These are phyloP conservation scores for Andrena hattorfiana DNA, from an alignment of 2,888 invertebrate species.

Conservation along the genomic window DNA sequence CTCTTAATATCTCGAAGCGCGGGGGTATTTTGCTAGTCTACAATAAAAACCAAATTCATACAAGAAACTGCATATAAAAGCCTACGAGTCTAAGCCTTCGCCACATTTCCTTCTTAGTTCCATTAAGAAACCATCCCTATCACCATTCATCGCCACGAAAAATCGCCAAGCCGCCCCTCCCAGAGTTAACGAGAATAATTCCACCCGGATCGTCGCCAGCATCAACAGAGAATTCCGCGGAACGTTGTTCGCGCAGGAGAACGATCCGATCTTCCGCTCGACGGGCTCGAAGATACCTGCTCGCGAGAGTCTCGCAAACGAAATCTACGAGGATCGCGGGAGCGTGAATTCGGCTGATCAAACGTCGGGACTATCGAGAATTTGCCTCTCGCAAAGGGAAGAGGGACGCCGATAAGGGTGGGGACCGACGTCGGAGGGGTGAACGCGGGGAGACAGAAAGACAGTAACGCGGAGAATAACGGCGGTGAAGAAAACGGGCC, in stretches of 20 bases:
- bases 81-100: no score
- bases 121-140: no score
- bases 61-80: no score
- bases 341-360: slow-evolving; percentile 74
- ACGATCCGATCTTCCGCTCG: slow-evolving; percentile 58
- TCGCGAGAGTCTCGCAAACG: slow-evolving; percentile 54
- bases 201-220: background rate
- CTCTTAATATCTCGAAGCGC: no score
- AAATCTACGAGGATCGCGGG: slow-evolving; percentile 60
- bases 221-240: background rate
- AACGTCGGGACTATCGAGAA: slow-evolving; percentile 71
- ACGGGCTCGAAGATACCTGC: slow-evolving; percentile 26
- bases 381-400: slow-evolving; percentile 45
- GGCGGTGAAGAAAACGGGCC: background rate
- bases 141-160: background rate
- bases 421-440: slow-evolving; percentile 9
- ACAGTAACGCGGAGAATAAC: slow-evolving; percentile 26
- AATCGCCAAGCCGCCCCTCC: background rate
- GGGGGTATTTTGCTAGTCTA: no score
- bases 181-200: background rate
- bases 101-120: no score
- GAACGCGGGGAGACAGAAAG: slow-evolving; percentile 27
- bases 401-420: slow-evolving; percentile 39
- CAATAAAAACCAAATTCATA: no score
- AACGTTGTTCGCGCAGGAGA: background rate